Evolutionary conservation across 2,888 invertebrate genomes (phyloP).

Genomic region (Pseudococcus viburni): DNA sequence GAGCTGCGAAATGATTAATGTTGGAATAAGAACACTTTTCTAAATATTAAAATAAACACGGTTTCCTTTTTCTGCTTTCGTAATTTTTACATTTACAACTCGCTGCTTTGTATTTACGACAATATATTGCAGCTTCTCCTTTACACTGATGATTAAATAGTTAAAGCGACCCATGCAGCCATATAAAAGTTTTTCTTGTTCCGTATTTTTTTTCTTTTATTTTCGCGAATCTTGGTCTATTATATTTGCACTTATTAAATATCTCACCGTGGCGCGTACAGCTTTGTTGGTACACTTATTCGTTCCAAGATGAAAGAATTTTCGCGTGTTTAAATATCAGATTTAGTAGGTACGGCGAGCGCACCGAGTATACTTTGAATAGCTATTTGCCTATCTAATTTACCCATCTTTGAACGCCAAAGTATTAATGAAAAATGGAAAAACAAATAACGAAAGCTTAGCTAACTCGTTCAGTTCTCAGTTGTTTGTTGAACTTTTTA

Average conservation of each 20-base stretch:
- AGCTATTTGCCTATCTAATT: too few relatives aligned
- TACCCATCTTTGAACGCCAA: too few relatives aligned
- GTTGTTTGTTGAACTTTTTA: too few relatives aligned
- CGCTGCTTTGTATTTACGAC: constrained; percentile 23
- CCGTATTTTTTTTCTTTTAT: background rate
- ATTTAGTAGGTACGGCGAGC: background rate
- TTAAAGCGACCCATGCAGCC: constrained; percentile 2
- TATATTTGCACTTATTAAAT: constrained; percentile 19
- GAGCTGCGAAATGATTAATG: constrained; percentile 22
- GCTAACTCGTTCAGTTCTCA: too few relatives aligned
- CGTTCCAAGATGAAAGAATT: background rate
- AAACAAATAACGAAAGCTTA: too few relatives aligned
- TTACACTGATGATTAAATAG: constrained; percentile 39
- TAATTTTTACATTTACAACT: constrained; percentile 32
- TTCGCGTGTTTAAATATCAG: background rate
- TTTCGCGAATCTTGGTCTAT: background rate
- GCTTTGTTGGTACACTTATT: background rate
- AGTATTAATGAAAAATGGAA: too few relatives aligned
- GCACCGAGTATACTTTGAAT: too few relatives aligned
- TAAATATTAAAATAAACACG: constrained; percentile 37
- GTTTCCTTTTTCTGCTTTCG: constrained; percentile 28
- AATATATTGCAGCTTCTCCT: constrained; percentile 3
- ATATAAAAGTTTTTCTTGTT: constrained; percentile 1
- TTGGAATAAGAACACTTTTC: constrained; percentile 19
- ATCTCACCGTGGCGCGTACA: background rate